Percentiles rank a stretch among this genome's conserved stretches.
Evolutionary conservation across 1,140 invertebrate species (phyloP).

Genomic region (Drosophila parabipectinata): DNA sequence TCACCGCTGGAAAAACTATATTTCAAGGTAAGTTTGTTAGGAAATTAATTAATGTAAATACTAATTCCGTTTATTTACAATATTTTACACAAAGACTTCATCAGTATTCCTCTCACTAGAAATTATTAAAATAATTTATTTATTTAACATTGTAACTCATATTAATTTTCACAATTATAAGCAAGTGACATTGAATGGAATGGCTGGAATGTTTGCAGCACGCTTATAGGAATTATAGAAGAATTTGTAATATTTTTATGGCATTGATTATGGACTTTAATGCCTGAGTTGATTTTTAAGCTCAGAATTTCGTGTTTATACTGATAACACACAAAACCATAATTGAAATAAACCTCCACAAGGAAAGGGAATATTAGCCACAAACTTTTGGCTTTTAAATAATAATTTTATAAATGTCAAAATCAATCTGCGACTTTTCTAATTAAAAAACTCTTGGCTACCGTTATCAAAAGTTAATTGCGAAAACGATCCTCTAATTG

Average conservation of each 20-base stretch:
- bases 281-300: neutral
- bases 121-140: neutral
- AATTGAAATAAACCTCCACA: too few relatives aligned
- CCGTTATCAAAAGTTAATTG: slow-evolving; percentile 34
- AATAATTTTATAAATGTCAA: neutral
- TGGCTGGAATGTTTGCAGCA: too few relatives aligned
- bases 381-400: neutral
- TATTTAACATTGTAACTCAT: neutral
- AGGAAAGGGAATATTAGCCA: neutral
- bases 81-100: neutral
- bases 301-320: neutral
- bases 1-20: neutral
- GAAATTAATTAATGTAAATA: neutral
- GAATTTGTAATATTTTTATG: neutral
- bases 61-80: neutral
- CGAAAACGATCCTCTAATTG: slow-evolving; percentile 35
- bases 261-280: neutral
- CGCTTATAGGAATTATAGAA: neutral
- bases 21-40: slow-evolving; percentile 19
- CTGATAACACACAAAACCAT: too few relatives aligned
- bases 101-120: too few relatives aligned
- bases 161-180: too few relatives aligned
- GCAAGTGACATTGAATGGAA: too few relatives aligned
- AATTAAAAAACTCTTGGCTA: slow-evolving; percentile 6
- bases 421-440: neutral